phyloP scores from a whole-genome alignment of 1,140 invertebrate genomes.

The Zaprionus inermis region DNA sequence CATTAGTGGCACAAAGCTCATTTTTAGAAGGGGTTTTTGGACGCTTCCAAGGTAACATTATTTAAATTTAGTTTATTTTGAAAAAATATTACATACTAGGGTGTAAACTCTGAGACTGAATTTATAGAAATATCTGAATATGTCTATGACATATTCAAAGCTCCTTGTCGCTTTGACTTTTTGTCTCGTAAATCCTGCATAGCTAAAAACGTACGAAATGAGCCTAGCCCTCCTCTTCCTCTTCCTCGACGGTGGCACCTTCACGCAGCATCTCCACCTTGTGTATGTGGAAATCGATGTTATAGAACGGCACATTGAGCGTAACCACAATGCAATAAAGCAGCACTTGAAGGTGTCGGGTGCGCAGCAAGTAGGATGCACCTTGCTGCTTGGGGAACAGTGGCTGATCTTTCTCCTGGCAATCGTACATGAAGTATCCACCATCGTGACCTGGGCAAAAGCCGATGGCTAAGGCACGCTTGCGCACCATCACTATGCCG shows the following conservation, averaged over 20 bases:
- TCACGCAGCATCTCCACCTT: slow-evolving; percentile 76
- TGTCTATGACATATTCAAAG: neutral
- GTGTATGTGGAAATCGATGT: slow-evolving; percentile 74
- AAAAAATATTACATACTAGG: neutral
- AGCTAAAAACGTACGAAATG: neutral
- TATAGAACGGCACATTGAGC: slow-evolving; percentile 84
- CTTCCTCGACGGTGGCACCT: slow-evolving; percentile 63
- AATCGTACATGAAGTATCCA: slow-evolving; percentile 88
- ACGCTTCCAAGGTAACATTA: neutral
- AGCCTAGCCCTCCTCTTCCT: slow-evolving; percentile 44
- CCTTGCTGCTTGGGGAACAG: slow-evolving; percentile 86
- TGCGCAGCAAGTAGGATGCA: slow-evolving; percentile 86
- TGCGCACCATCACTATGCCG: slow-evolving; percentile 85
- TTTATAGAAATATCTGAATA: neutral
- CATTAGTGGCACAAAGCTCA: slow-evolving; percentile 64
- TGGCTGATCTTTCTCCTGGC: slow-evolving; percentile 86
- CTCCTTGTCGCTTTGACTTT: neutral
- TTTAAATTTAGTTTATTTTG: neutral
- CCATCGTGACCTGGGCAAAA: slow-evolving; percentile 82
- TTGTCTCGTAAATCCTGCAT: slow-evolving; percentile 1
- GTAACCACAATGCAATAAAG: slow-evolving; percentile 86
- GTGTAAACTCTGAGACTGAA: neutral
- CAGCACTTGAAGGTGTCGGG: slow-evolving; percentile 86
- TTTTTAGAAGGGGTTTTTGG: neutral
- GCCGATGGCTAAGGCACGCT: slow-evolving; percentile 86